Conservation (phyloP, 1,140 invertebrate species). For the Bombyx mori region ASM3026992v2 NC_085129.1:10876001-10876500, state of each 20-base stretch:
- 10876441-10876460: no score
- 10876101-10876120: conserved; percentile 38
- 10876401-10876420: no score
- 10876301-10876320: no score
- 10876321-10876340: no score
- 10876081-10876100: conserved; percentile 29
- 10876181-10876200: conserved; percentile 8
- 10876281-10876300: no score
- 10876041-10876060: conserved; percentile 24
- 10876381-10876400: no score
- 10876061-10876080: conserved; percentile 7
- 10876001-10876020: conserved; percentile 24
- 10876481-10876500: no score
- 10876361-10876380: no score
- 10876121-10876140: conserved; percentile 17
- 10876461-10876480: no score
- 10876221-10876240: conserved; percentile 5
- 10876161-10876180: conserved; percentile 12
- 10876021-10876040: conserved; percentile 31
- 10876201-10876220: conserved; percentile 13
- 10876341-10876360: no score
- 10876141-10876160: conserved; percentile 11
- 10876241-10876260: conserved; percentile 1
- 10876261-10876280: no score
- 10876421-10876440: no score